Percentiles rank a stretch among this genome's conserved stretches.
Conservation (phyloP, 1,140 invertebrate genomes). For the Drosophila bocqueti region DNA sequence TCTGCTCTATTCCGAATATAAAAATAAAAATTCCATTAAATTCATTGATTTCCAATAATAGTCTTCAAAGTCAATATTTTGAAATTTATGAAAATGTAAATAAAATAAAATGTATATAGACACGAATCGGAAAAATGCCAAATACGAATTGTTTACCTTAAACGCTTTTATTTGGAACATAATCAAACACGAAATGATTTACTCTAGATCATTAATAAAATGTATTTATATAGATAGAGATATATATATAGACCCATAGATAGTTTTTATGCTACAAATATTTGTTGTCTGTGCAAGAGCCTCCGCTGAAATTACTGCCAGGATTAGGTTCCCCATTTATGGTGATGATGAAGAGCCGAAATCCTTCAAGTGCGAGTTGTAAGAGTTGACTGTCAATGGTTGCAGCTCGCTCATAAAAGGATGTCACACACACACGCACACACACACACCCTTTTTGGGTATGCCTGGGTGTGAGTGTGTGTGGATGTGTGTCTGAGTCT, state of each 20-base stretch:
- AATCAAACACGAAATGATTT: background rate
- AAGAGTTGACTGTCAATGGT: constrained; percentile 11
- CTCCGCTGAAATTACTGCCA: background rate
- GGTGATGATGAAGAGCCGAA: constrained; percentile 1
- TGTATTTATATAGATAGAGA: background rate
- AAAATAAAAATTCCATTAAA: background rate
- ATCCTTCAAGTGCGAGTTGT: constrained; percentile 9
- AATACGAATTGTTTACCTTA: background rate
- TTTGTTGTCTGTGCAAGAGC: too few relatives aligned
- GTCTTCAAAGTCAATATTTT: constrained; percentile 1
- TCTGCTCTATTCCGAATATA: background rate
- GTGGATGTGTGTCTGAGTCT: constrained; percentile 9
- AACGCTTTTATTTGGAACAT: background rate
- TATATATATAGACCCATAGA: background rate
- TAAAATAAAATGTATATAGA: background rate
- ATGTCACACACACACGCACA: constrained; percentile 9
- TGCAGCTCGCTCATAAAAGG: constrained; percentile 10
- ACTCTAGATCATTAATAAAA: background rate
- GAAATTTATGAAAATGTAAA: constrained; percentile 15
- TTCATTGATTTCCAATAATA: constrained; percentile 13
- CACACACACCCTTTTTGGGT: background rate
- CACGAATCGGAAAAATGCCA: background rate
- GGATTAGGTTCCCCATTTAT: constrained; percentile 10
- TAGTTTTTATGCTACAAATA: background rate
- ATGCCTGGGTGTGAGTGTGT: background rate